Percentiles rank a stretch among this genome's conserved stretches.
Evolutionary conservation across 1,140 invertebrate species (phyloP).

Genomic region (Dreissena rostriformis): DNA sequence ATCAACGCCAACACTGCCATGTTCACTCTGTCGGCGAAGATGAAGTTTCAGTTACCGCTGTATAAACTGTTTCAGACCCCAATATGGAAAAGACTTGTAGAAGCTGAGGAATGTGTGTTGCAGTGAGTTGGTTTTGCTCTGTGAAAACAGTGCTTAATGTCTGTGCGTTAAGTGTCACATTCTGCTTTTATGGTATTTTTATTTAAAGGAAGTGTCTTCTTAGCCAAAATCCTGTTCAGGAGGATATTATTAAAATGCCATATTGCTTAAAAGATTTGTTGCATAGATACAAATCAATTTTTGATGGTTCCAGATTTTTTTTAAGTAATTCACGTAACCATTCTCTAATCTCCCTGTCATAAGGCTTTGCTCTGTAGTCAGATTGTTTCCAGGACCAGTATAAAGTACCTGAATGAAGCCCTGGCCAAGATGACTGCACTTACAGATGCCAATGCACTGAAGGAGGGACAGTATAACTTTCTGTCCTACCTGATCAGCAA

Average conservation of each 20-base stretch:
- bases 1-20: constrained; percentile 75
- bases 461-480: constrained; percentile 81
- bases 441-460: constrained; percentile 71
- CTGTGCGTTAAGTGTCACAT: not conserved
- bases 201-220: too few relatives aligned
- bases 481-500: constrained; percentile 81
- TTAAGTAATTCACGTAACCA: too few relatives aligned
- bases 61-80: constrained; percentile 75
- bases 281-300: too few relatives aligned
- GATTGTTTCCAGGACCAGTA: constrained; percentile 64
- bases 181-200: not conserved
- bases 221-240: too few relatives aligned
- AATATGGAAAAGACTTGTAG: constrained; percentile 74
- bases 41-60: constrained; percentile 77
- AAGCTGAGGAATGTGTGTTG: constrained; percentile 72
- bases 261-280: too few relatives aligned
- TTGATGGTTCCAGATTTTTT: too few relatives aligned
- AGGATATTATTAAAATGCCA: too few relatives aligned
- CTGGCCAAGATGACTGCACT: constrained; percentile 64
- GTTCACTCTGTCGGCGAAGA: constrained; percentile 78
- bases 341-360: too few relatives aligned
- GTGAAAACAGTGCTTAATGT: not conserved
- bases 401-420: constrained; percentile 70
- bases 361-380: too few relatives aligned
- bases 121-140: constrained; percentile 14